Conservation (phyloP, 1,140 invertebrate genomes). For the Temnothorax longispinosus region DNA sequence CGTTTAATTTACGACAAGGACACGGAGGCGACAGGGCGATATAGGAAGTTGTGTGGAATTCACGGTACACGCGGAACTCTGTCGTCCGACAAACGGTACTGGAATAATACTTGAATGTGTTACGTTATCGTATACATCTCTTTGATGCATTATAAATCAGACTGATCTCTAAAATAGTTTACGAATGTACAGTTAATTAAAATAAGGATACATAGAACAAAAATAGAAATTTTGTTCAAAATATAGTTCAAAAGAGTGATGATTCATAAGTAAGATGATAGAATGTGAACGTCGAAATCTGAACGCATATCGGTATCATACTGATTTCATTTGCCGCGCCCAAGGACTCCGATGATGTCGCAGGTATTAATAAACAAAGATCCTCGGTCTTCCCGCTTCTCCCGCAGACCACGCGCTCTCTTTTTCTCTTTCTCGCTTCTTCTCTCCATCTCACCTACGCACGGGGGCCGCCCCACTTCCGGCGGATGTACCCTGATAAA, state of each 20-base stretch:
- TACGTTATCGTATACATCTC: neutral
- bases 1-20: conserved; percentile 54
- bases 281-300: neutral
- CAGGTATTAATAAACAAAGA: conserved; percentile 72
- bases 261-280: neutral
- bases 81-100: conserved; percentile 22
- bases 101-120: neutral
- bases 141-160: neutral
- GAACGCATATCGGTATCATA: neutral
- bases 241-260: neutral
- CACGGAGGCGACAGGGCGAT: neutral
- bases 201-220: neutral
- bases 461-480: conserved; percentile 84
- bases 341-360: conserved; percentile 58
- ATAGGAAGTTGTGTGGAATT: conserved; percentile 1
- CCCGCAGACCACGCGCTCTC: neutral
- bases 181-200: neutral
- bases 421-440: conserved; percentile 49
- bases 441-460: conserved; percentile 82
- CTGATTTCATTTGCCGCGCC: conserved; percentile 7
- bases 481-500: conserved; percentile 85
- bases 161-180: neutral
- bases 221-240: neutral
- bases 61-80: neutral
- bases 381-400: conserved; percentile 53